These are phyloP conservation scores for Charina bottae DNA, from an alignment of 2,113 vertebrate genomes.

Conservation along the genomic window DNA sequence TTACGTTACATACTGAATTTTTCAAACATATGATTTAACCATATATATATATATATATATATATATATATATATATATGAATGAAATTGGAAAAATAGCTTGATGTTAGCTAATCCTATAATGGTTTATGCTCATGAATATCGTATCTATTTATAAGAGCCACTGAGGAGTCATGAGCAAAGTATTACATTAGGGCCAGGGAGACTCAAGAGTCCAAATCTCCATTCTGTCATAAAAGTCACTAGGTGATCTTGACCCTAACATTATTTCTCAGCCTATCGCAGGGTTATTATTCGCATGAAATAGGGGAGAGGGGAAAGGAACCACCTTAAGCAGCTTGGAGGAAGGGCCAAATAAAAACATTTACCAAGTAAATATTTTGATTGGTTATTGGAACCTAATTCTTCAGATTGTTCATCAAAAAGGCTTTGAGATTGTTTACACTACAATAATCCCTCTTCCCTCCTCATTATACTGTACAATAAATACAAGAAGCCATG, in stretches of 20 bases:
- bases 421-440: not conserved
- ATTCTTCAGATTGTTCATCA: not conserved
- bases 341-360: not conserved
- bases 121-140: not conserved
- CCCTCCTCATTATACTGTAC: not conserved
- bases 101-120: not conserved
- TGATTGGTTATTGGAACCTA: not conserved
- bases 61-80: not conserved
- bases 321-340: not conserved
- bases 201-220: not conserved
- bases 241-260: not conserved
- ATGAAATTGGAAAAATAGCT: not conserved
- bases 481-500: not conserved
- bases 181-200: not conserved
- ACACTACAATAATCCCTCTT: not conserved
- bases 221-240: not conserved
- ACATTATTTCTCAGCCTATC: not conserved
- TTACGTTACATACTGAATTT: not conserved
- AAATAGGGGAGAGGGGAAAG: not conserved
- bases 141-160: not conserved
- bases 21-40: not conserved
- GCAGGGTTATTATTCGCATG: not conserved
- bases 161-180: not conserved
- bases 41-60: not conserved
- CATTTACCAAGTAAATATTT: not conserved